Percentiles rank a stretch among this genome's conserved stretches.
These are phyloP conservation scores for Cynopterus brachyotis DNA, from an alignment of 2,113 vertebrate species.

Conservation along the genomic window DNA sequence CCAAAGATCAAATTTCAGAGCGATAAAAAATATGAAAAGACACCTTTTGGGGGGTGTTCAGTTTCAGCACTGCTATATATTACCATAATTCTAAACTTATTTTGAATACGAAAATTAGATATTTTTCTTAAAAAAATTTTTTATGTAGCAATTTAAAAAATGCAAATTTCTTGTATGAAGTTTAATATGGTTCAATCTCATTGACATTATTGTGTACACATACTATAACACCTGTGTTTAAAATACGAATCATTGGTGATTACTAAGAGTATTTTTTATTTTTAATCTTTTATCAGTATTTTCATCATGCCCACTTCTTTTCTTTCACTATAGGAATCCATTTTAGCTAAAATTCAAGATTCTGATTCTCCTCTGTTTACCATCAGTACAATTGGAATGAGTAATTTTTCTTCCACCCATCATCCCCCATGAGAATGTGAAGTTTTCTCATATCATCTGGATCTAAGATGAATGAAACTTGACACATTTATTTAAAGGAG, in stretches of 20 bases:
- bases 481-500: slow-evolving; percentile 69
- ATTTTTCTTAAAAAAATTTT: not conserved
- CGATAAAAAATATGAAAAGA: not conserved
- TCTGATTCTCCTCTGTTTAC: slow-evolving; percentile 51
- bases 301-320: not conserved
- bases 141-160: not conserved
- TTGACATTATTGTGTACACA: not conserved
- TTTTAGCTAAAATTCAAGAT: slow-evolving; percentile 43
- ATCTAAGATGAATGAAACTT: slow-evolving; percentile 70
- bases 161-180: slow-evolving; percentile 11
- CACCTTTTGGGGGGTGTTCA: not conserved
- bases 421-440: slow-evolving; percentile 27
- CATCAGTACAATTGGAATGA: slow-evolving; percentile 48
- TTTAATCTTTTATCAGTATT: not conserved
- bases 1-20: slow-evolving; percentile 19
- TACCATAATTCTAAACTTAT: slow-evolving; percentile 19
- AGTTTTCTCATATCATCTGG: slow-evolving; percentile 63
- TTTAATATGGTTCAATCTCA: not conserved
- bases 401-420: slow-evolving; percentile 60
- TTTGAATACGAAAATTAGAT: not conserved
- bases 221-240: not conserved
- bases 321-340: not conserved
- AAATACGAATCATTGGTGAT: not conserved
- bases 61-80: not conserved
- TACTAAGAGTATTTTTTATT: slow-evolving; percentile 20